Conservation (phyloP, 2,797 vertebrate genomes). For the Linurgus olivaceus region DNA sequence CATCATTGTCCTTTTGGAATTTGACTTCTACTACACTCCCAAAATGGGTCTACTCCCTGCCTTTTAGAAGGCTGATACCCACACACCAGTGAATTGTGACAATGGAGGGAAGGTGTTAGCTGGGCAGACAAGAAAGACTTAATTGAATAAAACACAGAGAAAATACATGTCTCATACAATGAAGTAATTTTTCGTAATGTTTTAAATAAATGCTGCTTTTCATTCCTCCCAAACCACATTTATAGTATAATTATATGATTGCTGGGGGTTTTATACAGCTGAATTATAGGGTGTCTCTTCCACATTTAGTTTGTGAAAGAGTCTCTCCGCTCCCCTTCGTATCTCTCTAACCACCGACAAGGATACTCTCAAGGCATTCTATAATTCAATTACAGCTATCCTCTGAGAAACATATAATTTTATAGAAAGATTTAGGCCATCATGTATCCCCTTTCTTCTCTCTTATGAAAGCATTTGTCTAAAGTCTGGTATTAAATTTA, state of each 20-base stretch:
- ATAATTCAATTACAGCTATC: slow-evolving; percentile 77
- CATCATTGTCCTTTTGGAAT: not conserved
- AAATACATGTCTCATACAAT: not conserved
- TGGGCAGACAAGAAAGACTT: not conserved
- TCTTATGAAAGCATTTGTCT: slow-evolving; percentile 73
- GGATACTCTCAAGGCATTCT: slow-evolving; percentile 75
- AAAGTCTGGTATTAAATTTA: slow-evolving; percentile 66
- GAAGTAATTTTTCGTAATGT: slow-evolving; percentile 42
- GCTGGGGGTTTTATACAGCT: slow-evolving; percentile 73
- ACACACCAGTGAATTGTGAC: not conserved
- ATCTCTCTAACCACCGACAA: slow-evolving; percentile 68
- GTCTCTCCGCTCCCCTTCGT: slow-evolving; percentile 52
- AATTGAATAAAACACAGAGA: not conserved
- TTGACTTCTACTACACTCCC: not conserved
- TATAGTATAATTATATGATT: slow-evolving; percentile 73
- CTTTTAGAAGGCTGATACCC: not conserved
- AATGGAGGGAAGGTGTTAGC: not conserved
- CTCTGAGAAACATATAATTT: slow-evolving; percentile 77
- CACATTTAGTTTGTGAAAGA: slow-evolving; percentile 62
- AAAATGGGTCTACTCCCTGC: not conserved
- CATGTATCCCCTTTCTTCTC: slow-evolving; percentile 63
- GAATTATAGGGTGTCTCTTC: slow-evolving; percentile 73
- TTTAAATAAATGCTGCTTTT: slow-evolving; percentile 70
- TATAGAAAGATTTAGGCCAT: slow-evolving; percentile 73
- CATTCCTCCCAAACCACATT: slow-evolving; percentile 65